Percentiles rank a stretch among this genome's conserved stretches.
phyloP scores from a whole-genome alignment of 37 sponge, comb jelly and placozoan species.

The Hormiphora californensis region DNA sequence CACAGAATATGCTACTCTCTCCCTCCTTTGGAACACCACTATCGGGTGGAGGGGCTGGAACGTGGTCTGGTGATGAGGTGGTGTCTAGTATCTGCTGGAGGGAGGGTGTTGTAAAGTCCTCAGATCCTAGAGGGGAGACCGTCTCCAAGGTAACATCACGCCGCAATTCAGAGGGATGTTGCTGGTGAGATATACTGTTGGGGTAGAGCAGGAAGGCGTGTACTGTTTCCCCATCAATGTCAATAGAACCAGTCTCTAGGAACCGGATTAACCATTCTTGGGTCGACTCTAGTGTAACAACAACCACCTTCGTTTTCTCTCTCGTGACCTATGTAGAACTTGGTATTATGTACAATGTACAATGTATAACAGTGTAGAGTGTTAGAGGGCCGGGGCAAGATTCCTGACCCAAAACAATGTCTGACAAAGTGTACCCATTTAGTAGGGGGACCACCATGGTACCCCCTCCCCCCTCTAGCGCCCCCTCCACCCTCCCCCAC shows the following conservation, averaged over 20 bases:
- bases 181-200: not conserved
- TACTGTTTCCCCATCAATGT: conserved; percentile 15
- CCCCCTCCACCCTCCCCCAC: too few species aligned
- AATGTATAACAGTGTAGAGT: too few species aligned
- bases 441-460: too few species aligned
- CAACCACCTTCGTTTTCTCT: conserved; percentile 30
- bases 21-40: not conserved
- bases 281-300: conserved; percentile 27
- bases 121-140: not conserved
- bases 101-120: not conserved
- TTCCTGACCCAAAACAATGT: too few species aligned
- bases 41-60: not conserved
- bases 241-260: not conserved
- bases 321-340: conserved; percentile 25
- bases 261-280: not conserved
- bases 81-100: not conserved
- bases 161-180: not conserved
- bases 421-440: too few species aligned
- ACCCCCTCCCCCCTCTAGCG: too few species aligned
- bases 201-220: conserved; percentile 49
- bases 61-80: not conserved
- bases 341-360: too few species aligned
- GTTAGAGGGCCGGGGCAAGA: too few species aligned
- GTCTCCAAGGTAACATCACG: not conserved
- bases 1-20: not conserved